Conservation (phyloP, 2,888 invertebrate genomes). For the Heliconius hortense region DNA sequence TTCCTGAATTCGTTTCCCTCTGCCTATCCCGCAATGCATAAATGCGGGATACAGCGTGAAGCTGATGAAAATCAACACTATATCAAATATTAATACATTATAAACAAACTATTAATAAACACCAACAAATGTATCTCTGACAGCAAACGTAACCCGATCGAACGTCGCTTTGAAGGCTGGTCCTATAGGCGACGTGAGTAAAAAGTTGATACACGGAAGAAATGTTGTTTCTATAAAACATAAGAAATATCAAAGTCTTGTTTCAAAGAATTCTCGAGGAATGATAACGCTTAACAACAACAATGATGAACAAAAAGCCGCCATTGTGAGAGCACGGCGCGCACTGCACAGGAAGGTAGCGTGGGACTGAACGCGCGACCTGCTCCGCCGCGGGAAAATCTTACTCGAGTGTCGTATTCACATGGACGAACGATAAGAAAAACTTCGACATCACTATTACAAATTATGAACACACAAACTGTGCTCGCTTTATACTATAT, state of each 20-base stretch:
- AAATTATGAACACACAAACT: constrained; percentile 33
- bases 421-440: constrained; percentile 44
- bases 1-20: too few species aligned
- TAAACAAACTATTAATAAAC: constrained; percentile 11
- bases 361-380: constrained; percentile 69
- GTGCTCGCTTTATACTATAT: neutral
- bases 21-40: too few species aligned
- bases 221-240: constrained; percentile 61
- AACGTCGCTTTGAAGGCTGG: constrained; percentile 57
- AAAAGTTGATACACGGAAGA: constrained; percentile 69
- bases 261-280: constrained; percentile 71
- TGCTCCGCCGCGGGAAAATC: constrained; percentile 69
- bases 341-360: constrained; percentile 72
- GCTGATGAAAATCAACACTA: too few species aligned
- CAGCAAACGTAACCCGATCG: constrained; percentile 60
- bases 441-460: constrained; percentile 38
- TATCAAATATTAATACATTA: neutral
- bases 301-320: constrained; percentile 69
- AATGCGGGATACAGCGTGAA: too few species aligned
- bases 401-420: constrained; percentile 50
- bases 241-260: constrained; percentile 67
- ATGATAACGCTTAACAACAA: constrained; percentile 67
- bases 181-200: constrained; percentile 50
- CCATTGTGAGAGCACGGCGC: constrained; percentile 69
- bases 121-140: constrained; percentile 53